phyloP scores from a whole-genome alignment of 2,113 vertebrate species.

The Hepsetus odoe region DNA sequence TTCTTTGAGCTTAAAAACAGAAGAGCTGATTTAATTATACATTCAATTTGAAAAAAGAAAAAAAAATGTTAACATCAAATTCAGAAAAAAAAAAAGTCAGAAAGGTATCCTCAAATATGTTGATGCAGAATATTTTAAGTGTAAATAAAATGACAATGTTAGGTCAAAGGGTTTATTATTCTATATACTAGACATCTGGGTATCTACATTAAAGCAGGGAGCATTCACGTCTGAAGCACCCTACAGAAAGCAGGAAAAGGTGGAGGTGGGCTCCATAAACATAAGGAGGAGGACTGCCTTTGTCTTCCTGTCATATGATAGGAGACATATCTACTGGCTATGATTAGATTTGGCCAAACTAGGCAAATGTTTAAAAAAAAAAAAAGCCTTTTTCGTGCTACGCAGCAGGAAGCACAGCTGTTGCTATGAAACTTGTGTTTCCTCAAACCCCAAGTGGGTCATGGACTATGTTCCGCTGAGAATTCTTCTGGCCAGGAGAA shows the following conservation, averaged over 20 bases:
- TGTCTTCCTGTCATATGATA: neutral
- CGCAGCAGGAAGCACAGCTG: conserved; percentile 6
- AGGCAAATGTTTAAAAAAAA: neutral
- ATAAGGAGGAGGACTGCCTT: neutral
- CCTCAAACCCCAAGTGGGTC: conserved; percentile 12
- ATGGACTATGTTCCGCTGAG: conserved; percentile 4
- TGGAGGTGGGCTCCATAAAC: conserved; percentile 1
- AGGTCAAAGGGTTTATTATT: neutral
- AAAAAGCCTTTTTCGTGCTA: neutral
- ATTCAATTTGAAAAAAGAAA: too few relatives aligned
- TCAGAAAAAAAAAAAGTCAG: too few relatives aligned
- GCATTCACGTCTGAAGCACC: conserved; percentile 13
- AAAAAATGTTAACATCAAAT: too few relatives aligned
- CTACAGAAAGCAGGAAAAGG: neutral
- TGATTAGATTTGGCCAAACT: neutral
- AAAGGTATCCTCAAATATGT: too few relatives aligned
- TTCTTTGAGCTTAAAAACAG: too few relatives aligned
- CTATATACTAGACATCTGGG: neutral
- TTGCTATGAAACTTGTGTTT: conserved; percentile 9
- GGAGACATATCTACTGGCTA: conserved; percentile 10
- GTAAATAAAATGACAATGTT: neutral
- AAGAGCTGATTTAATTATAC: neutral
- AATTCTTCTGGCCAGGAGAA: conserved; percentile 3
- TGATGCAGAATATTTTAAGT: neutral
- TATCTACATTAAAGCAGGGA: conserved; percentile 7